Base-by-base conservation (phyloP, 2,888 invertebrate species). In the Andrena fulva region DNA sequence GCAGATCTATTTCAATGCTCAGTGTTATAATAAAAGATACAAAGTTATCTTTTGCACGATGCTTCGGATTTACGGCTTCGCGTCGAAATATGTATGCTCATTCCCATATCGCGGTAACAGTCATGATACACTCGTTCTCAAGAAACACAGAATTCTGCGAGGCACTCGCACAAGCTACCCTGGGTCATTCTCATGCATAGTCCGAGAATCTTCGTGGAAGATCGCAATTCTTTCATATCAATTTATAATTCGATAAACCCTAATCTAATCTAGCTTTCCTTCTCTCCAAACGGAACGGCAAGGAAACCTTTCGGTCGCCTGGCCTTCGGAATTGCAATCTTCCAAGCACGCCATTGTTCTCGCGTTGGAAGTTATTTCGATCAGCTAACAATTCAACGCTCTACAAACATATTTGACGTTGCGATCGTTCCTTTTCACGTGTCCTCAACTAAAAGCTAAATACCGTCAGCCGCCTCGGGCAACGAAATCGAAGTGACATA, bases 21-120 rank as follows among this genome's bases (percentile, higher is more conserved):
- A 77, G 68, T 82, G 71, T 85, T 84, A 85, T 85, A 85, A 85
- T 85, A 85, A 85, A 85, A 85, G 85, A 85, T 85, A 85, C 85
- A 85, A 85, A 85, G 74, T 85, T 82, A 82, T 60, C 77, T 82
- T 85, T 85, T 77, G 76, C 72, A 81, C 74, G 74, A 68, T 69
- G 72, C 74, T 59, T 64, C 62, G 42, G 50, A 50, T 64, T 82
- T 16, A 59, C 50, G 31, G 24, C 3, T 64, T 50, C 63, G 29
- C 54, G 27, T 77, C 24, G 35, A 70, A 76, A 54, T 60, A 75
- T 52, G 63, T 12, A 24, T 56, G 29, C 52, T 66, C 48, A 8
- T 42, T 42, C 20, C 56, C 52, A 52, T 54, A 59, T 73, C 68
- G 42, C 27, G 42, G 50, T 12, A 48, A 80, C 35, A 20, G 29